Base-by-base conservation (phyloP, 2,113 vertebrate genomes). In the Artemisiospiza belli region DNA sequence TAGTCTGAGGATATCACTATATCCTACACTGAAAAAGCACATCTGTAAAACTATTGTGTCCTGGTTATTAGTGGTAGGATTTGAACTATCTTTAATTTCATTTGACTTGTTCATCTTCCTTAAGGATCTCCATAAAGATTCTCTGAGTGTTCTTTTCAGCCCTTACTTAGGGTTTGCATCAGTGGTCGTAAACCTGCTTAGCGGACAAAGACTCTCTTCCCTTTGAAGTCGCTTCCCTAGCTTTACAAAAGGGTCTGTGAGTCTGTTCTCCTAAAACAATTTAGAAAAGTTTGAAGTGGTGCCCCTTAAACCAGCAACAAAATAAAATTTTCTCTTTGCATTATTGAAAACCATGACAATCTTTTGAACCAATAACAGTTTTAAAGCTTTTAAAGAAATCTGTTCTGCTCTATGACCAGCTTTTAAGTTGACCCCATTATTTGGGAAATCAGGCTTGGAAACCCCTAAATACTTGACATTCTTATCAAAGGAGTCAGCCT, bases 171-270 rank as follows among this genome's bases (percentile, higher is more conserved):
- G 97, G 96, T 97, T 97, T 98, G 98, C 97, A 97, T 97, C 97
- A 98, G 92, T 96, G 88, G 89, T 96, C 95, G 86, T 98, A 98
- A 98, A 98, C 97, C 98, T 97, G 97, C 97, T 97, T 97, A 97
- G 95, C 0, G 25, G 95, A 98, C 98, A 98, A 98, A 98, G 98
- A 83, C 95, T 74, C 55, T 63, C 52, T 95, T 94, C 91, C 87
- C 98, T 98, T 98, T 98, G 98, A 98, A 98, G 97, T 97, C 83
- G 72, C 55, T 96, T 96, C 96, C 94, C 90, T 87, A 70, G 97
- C 95, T 97, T 97, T 98, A 98, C 97, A 98, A 98, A 98, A 95
- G 89, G 67, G 69, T 77, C 94, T 95, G 90, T 79, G 83, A 96
- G 95, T 92, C 63, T 64, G 84, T 98, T 96, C 89, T 94, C 91